Conservation (phyloP, 2,113 vertebrate species). For the Chaetodon auriga region DNA sequence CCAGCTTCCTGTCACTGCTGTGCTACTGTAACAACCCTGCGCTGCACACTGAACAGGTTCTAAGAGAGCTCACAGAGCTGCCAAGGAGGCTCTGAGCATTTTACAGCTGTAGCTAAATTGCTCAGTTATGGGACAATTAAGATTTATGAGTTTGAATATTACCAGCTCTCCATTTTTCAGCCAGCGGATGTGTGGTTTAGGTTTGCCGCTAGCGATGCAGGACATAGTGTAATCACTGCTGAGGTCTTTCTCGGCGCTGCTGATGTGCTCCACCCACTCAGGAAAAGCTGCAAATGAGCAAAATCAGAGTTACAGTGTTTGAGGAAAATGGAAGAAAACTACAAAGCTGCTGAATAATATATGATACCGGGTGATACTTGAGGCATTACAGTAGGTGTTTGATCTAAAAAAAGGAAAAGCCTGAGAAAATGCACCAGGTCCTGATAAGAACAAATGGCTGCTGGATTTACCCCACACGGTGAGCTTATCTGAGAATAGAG, state of each 20-base stretch:
- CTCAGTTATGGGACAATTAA: conserved; percentile 1
- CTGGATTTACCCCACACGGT: neutral
- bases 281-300: conserved; percentile 87
- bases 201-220: conserved; percentile 91
- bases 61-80: neutral
- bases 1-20: conserved; percentile 62
- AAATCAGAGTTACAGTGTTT: neutral
- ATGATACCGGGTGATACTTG: conserved; percentile 2
- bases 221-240: conserved; percentile 91
- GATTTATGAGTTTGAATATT: conserved; percentile 51
- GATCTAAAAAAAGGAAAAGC: conserved; percentile 19
- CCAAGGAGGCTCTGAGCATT: neutral
- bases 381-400: conserved; percentile 7
- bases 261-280: conserved; percentile 94
- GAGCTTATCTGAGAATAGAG: neutral
- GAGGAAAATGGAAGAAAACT: neutral
- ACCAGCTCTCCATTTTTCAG: conserved; percentile 92
- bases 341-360: conserved; percentile 25
- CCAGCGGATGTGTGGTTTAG: conserved; percentile 91
- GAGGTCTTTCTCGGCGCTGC: conserved; percentile 91
- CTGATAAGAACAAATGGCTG: neutral
- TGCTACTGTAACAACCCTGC: conserved; percentile 33
- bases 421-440: neutral
- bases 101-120: conserved; percentile 4
- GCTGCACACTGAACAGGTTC: conserved; percentile 11